Percentiles rank a stretch among this genome's conserved stretches.
Conservation (phyloP, 2,888 invertebrate species). For the Andrena chrysosceles region DNA sequence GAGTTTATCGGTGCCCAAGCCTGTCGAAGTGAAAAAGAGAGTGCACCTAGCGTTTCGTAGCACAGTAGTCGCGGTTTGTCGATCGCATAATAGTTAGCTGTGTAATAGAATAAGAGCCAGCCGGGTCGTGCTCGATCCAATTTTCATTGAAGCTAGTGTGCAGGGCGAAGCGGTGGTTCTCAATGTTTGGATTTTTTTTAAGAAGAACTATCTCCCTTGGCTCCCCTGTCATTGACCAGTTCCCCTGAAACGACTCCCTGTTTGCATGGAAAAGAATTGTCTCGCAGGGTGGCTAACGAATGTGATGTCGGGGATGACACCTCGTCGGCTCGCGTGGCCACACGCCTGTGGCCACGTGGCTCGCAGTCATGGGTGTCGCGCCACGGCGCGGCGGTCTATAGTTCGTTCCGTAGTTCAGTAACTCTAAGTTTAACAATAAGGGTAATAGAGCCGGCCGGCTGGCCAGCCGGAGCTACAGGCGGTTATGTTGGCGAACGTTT, state of each 20-base stretch:
- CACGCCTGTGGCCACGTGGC: slow-evolving; percentile 83
- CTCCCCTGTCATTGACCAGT: not conserved
- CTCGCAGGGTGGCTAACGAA: not conserved
- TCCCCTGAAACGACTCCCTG: not conserved
- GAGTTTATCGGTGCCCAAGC: not conserved
- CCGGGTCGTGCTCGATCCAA: slow-evolving; percentile 36
- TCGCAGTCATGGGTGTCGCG: slow-evolving; percentile 77
- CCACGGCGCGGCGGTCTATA: slow-evolving; percentile 78
- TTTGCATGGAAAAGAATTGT: not conserved
- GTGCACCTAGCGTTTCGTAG: not conserved
- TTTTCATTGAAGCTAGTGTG: slow-evolving; percentile 51
- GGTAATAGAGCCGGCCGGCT: slow-evolving; percentile 74
- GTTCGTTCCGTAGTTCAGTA: slow-evolving; percentile 83
- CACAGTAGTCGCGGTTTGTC: not conserved
- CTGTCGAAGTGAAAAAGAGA: not conserved
- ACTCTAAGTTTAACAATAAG: slow-evolving; percentile 84
- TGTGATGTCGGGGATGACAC: slow-evolving; percentile 49
- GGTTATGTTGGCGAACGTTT: slow-evolving; percentile 69
- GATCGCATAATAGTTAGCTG: slow-evolving; percentile 16
- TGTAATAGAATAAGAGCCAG: slow-evolving; percentile 38
- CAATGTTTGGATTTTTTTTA: not conserved
- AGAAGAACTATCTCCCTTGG: slow-evolving; percentile 1
- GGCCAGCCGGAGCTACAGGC: slow-evolving; percentile 67
- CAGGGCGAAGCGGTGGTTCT: slow-evolving; percentile 14
- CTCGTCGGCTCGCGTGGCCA: slow-evolving; percentile 74